Evolutionary conservation across 1,140 invertebrate genomes (phyloP).

Genomic region (Coenobita brevimanus): DNA sequence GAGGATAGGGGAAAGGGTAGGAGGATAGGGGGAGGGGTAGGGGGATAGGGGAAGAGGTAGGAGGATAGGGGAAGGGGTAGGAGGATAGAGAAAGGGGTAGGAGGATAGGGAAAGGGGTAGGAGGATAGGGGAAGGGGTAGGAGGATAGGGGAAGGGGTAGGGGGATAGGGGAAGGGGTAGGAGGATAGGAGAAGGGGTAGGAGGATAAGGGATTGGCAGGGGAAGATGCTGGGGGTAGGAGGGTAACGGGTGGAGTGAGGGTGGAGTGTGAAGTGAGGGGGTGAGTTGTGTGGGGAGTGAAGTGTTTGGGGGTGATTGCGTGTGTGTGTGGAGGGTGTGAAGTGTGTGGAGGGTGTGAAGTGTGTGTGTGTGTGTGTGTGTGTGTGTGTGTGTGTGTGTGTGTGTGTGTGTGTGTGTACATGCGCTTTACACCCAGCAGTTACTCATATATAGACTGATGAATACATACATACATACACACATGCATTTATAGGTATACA

Average conservation of each 20-base stretch:
- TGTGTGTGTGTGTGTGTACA: background rate
- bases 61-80: background rate
- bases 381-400: background rate
- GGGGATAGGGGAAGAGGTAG: background rate
- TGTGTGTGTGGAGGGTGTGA: too few species aligned
- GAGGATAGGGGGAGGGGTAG: background rate
- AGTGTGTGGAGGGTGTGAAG: too few species aligned
- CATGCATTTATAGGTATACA: too few species aligned
- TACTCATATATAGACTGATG: too few species aligned
- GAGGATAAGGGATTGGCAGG: background rate
- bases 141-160: background rate
- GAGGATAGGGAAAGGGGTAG: background rate
- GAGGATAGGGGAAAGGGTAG: background rate
- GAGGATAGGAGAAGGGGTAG: background rate
- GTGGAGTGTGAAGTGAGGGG: background rate
- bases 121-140: background rate
- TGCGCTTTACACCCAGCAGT: too few species aligned
- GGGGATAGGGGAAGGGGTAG: background rate
- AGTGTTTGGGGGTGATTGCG: background rate
- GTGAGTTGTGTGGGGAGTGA: background rate
- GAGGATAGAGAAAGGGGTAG: background rate
- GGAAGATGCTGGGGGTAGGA: background rate
- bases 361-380: background rate
- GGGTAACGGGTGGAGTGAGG: background rate
- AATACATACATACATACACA: too few species aligned